phyloP scores from a whole-genome alignment of 2,797 vertebrate species.

The Coilia nasus region DNA sequence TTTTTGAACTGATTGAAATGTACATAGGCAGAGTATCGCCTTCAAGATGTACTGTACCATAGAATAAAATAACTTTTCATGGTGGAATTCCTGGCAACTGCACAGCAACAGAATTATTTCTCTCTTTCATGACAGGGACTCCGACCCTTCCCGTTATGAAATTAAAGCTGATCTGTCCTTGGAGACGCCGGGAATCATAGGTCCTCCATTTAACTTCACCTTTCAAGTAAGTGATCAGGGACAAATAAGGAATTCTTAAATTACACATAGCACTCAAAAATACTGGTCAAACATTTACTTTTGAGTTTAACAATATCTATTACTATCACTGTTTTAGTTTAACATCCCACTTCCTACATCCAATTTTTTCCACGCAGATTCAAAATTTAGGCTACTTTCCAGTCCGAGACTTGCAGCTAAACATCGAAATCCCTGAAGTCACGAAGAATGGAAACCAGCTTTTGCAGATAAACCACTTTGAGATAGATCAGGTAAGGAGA shows the following conservation, averaged over 20 bases:
- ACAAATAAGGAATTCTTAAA: not conserved
- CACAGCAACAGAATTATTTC: not conserved
- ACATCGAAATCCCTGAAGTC: conserved; percentile 87
- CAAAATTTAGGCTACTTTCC: conserved; percentile 95
- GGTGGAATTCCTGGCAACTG: not conserved
- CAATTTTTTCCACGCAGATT: conserved; percentile 72
- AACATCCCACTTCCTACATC: conserved; percentile 7
- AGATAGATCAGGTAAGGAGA: conserved; percentile 78
- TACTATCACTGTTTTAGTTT: no score
- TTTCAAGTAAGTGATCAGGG: conserved; percentile 81
- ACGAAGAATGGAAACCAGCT: conserved; percentile 89
- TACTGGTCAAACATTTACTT: not conserved
- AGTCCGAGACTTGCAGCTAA: conserved; percentile 81
- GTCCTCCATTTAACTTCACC: conserved; percentile 85
- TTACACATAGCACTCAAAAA: not conserved
- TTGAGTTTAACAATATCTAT: not conserved
- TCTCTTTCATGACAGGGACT: conserved; percentile 73
- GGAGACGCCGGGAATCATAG: conserved; percentile 76
- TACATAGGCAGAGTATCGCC: no score
- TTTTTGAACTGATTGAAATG: no score
- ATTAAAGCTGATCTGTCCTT: conserved; percentile 85
- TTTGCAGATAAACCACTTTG: conserved; percentile 80
- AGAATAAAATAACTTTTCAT: no score
- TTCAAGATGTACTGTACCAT: no score
- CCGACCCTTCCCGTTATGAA: conserved; percentile 80